A percentile compares a stretch with the other conserved stretches of the same genome.
Evolutionary conservation across 2,888 invertebrate species (phyloP).

Genomic region (Torymus texanus): DNA sequence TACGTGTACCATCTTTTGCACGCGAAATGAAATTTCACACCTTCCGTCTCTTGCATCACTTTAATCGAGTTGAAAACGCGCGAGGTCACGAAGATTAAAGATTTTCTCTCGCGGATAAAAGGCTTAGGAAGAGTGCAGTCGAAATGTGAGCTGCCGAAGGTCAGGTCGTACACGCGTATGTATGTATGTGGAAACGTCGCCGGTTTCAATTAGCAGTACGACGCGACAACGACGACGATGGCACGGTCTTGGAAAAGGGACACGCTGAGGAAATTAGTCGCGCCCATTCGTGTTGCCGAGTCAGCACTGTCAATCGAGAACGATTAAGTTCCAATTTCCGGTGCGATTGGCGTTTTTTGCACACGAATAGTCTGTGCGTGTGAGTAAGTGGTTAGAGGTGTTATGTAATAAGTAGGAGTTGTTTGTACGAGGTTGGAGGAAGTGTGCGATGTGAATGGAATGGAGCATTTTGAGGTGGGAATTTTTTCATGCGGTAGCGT

Average conservation of each 20-base stretch:
- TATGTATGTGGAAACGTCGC: constrained; percentile 20
- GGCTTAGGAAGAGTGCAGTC: neutral
- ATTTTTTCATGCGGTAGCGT: no score
- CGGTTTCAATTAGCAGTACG: constrained; percentile 45
- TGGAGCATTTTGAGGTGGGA: no score
- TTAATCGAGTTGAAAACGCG: constrained; percentile 19
- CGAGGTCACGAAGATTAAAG: constrained; percentile 22
- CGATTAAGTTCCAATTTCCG: constrained; percentile 45
- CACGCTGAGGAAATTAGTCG: constrained; percentile 28
- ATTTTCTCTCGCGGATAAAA: constrained; percentile 27
- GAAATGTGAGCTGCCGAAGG: constrained; percentile 21
- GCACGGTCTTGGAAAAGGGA: constrained; percentile 32
- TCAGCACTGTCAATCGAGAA: constrained; percentile 19
- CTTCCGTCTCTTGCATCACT: neutral
- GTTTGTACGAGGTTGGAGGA: no score
- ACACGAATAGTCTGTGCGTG: no score
- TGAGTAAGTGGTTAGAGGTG: no score
- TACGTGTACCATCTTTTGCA: no score
- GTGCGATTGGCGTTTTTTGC: no score
- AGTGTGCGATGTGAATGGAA: no score
- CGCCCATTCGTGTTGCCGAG: constrained; percentile 1
- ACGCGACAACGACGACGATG: neutral
- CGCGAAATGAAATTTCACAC: no score
- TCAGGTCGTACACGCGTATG: neutral
- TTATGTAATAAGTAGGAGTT: no score